Base-by-base conservation (phyloP, 2,113 vertebrate species). In the Gasterosteus aculeatus region DNA sequence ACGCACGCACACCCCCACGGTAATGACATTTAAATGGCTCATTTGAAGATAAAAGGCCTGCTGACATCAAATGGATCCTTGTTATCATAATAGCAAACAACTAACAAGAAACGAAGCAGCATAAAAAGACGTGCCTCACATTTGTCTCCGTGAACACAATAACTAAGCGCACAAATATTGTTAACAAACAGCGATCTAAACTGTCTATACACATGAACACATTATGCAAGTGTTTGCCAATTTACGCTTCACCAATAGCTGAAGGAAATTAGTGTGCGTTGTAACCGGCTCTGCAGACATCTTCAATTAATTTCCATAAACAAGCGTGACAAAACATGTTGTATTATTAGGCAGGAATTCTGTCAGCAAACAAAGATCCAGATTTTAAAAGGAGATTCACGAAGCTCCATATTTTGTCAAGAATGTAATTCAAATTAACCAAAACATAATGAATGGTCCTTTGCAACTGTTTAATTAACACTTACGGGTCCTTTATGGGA, bases 11-110 rank as follows among this genome's bases (percentile, higher is more conserved):
- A 72, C 22, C 53, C 49, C 56, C 41, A 75, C 72, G 63, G 77
- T 92, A 93, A 88, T 90, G 87, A 92, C 89, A 92, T 91, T 91
- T 93, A 91, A 92, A 92, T 88, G 85, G 82, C 83, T 93, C 89
- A 90, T 93, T 92, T 93, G 88, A 91, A 88, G 86, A 89, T 88
- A 90, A 91, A 91, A 88, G 81, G 71, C 80, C 69, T 72, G 77
- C 84, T 84, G 86, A 91, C 88, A 90, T 89, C 88, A 88, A 90
- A 88, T 87, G 86, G 76, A 84, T 88, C 86, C 84, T 89, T 72
- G 74, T 90, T 88, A 88, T 89, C 84, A 86, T 86, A 92, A 92
- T 79, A 85, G 80, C 83, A 80, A 87, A 85, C 89, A 87, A 88
- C 83, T 88, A 84, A 90, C 69, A 83, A 88, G 79, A 87, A 90